phyloP scores from a whole-genome alignment of 2,797 vertebrate species.

The Sciurus carolinensis region DNA sequence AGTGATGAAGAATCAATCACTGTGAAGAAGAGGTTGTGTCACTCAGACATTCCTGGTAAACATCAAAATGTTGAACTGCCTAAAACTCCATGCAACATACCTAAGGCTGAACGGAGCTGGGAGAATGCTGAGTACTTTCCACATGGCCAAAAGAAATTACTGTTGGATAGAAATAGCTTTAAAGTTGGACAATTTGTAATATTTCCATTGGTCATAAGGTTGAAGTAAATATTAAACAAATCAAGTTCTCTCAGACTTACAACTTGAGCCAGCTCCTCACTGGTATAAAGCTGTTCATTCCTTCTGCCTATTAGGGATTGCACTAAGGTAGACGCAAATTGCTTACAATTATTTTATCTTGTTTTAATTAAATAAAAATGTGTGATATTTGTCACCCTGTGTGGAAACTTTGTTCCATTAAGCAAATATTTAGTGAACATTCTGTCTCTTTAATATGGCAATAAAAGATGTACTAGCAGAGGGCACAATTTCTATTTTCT shows the following conservation, averaged over 20 bases:
- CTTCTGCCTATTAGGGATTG: neutral
- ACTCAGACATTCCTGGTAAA: neutral
- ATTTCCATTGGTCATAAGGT: constrained; percentile 32
- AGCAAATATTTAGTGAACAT: neutral
- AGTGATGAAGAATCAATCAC: neutral
- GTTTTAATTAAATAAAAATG: constrained; percentile 1
- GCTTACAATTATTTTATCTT: neutral
- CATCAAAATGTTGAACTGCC: neutral
- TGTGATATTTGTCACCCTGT: neutral
- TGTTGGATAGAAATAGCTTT: neutral
- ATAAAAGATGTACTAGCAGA: neutral
- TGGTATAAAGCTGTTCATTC: neutral
- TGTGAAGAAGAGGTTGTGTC: neutral
- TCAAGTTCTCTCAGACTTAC: neutral
- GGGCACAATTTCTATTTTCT: constrained; percentile 16
- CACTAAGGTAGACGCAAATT: neutral
- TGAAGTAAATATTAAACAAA: neutral
- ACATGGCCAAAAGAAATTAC: neutral
- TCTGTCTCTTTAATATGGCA: neutral
- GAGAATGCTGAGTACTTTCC: neutral
- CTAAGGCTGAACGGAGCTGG: neutral
- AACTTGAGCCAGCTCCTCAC: neutral
- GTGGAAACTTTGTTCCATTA: neutral
- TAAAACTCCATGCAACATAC: neutral
- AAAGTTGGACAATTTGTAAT: neutral